phyloP scores from a whole-genome alignment of 1,140 invertebrate genomes.

The Tachypleus tridentatus region DNA sequence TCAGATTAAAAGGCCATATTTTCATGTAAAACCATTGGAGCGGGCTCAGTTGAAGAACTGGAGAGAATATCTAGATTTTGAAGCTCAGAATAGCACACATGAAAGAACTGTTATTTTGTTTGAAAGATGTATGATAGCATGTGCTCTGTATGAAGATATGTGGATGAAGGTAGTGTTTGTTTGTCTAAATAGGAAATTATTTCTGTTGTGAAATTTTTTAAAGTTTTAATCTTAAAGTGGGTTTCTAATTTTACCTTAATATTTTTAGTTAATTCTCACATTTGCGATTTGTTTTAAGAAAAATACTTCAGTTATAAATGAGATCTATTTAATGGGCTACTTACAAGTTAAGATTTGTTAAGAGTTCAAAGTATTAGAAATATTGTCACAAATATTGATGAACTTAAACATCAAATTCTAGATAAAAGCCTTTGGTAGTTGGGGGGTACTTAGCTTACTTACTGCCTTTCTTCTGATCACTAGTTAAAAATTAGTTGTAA shows the following conservation, averaged over 20 bases:
- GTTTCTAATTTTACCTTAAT: not conserved
- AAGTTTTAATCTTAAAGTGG: conserved; percentile 6
- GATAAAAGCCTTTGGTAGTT: no score
- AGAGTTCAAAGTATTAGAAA: no score
- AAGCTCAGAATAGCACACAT: conserved; percentile 74
- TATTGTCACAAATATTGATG: no score
- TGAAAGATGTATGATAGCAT: conserved; percentile 91
- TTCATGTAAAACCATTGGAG: conserved; percentile 95
- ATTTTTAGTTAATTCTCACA: no score
- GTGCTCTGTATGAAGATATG: conserved; percentile 95
- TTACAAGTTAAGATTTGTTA: no score
- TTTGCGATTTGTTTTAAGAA: no score
- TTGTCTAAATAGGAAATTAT: conserved; percentile 22
- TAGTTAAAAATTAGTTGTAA: no score
- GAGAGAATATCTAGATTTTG: conserved; percentile 91
- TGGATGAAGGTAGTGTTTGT: conserved; percentile 67
- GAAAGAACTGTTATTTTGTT: conserved; percentile 79
- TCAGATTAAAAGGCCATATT: conserved; percentile 96
- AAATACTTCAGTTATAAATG: no score
- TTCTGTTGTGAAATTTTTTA: conserved; percentile 4
- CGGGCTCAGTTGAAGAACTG: conserved; percentile 93
- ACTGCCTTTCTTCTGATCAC: no score
- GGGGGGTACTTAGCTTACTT: no score
- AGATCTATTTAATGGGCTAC: no score
- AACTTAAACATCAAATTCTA: no score